phyloP scores from a whole-genome alignment of 1,140 invertebrate species.

The Geopemphigus sp. region DNA sequence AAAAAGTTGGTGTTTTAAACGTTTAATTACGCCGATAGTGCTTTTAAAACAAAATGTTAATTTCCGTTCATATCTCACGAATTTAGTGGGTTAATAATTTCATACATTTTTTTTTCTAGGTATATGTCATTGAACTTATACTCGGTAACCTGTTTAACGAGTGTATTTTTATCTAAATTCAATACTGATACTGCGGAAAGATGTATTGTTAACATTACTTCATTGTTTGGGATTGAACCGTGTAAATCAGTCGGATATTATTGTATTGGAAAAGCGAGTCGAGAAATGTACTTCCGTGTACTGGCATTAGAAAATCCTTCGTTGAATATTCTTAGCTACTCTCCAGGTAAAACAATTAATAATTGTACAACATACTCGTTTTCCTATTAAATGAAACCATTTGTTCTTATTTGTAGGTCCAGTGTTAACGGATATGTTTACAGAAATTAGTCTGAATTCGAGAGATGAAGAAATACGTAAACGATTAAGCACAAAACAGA shows the following conservation, averaged over 20 bases:
- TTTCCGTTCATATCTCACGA: not conserved
- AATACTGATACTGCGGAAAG: slow-evolving; percentile 57
- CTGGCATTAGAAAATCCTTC: slow-evolving; percentile 77
- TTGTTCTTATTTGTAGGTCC: slow-evolving; percentile 57
- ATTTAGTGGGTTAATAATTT: not conserved
- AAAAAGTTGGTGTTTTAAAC: not conserved
- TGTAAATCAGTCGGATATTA: slow-evolving; percentile 76
- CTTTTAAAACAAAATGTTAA: not conserved
- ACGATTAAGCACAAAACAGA: slow-evolving; percentile 63
- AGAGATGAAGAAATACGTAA: slow-evolving; percentile 63
- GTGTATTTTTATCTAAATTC: slow-evolving; percentile 67
- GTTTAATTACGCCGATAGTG: too few species aligned
- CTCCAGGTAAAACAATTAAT: slow-evolving; percentile 67
- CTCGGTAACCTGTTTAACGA: slow-evolving; percentile 72
- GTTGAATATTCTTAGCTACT: slow-evolving; percentile 82
- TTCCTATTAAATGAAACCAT: not conserved
- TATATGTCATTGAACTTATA: slow-evolving; percentile 53
- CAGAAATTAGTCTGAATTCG: slow-evolving; percentile 61
- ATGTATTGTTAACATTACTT: slow-evolving; percentile 83
- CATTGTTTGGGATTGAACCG: slow-evolving; percentile 74
- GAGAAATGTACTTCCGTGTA: slow-evolving; percentile 84
- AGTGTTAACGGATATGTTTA: slow-evolving; percentile 85
- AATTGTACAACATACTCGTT: not conserved
- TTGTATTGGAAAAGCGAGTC: slow-evolving; percentile 82
- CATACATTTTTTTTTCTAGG: slow-evolving; percentile 50